These are phyloP conservation scores for Rhinogobius similis DNA, from an alignment of 2,113 vertebrate species.

Conservation along the genomic window DNA sequence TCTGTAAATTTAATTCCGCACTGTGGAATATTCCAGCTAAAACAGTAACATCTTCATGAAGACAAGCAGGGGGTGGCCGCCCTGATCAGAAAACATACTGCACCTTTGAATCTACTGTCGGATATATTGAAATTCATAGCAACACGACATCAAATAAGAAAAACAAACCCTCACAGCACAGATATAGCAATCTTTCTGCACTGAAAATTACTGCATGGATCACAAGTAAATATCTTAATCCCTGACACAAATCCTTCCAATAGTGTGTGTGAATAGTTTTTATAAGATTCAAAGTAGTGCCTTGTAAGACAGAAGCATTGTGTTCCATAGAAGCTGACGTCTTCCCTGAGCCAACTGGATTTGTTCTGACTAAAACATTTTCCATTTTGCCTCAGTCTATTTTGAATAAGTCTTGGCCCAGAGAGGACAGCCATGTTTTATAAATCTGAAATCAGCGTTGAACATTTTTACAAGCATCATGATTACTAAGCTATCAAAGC, in stretches of 20 bases:
- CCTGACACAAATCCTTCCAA: background rate
- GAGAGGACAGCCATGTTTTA: background rate
- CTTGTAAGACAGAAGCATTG: background rate
- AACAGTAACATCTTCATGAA: too few species aligned
- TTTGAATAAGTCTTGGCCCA: background rate
- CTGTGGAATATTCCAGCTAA: too few species aligned
- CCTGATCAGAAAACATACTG: too few species aligned
- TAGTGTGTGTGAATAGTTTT: background rate
- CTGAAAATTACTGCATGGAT: background rate
- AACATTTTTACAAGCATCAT: background rate
- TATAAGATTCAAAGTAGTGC: background rate
- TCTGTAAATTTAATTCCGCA: too few species aligned
- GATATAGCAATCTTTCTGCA: background rate
- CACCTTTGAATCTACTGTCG: too few species aligned
- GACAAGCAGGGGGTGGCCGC: too few species aligned
- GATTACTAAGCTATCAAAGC: constrained; percentile 2
- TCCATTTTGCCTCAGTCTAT: background rate
- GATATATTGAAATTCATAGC: too few species aligned
- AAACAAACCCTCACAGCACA: background rate
- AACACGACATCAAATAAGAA: too few species aligned
- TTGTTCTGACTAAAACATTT: background rate
- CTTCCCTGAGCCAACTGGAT: background rate
- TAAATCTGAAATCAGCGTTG: background rate
- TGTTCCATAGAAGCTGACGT: background rate
- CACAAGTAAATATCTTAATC: constrained; percentile 1